Conservation (phyloP, 23 tunicate genomes). For the Botrylloides violaceus region DNA sequence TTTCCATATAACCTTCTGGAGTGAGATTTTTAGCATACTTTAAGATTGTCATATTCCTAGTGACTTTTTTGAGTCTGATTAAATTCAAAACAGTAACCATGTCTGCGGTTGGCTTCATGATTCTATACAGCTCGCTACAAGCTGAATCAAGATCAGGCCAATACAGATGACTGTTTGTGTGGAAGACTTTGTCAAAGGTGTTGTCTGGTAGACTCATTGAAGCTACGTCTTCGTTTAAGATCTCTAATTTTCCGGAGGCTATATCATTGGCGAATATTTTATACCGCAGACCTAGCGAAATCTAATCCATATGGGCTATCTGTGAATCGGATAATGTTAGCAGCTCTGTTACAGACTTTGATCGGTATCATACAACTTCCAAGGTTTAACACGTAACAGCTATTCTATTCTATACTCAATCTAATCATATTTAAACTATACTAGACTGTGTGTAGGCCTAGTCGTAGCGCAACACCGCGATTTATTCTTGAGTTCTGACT, state of each 20-base stretch:
- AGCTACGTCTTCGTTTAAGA: not conserved
- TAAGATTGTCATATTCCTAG: not conserved
- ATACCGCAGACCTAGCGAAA: too few species aligned
- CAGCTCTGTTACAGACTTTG: too few species aligned
- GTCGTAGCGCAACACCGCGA: too few species aligned
- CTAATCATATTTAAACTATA: too few species aligned
- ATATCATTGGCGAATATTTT: not conserved
- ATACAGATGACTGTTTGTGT: slow-evolving; percentile 1
- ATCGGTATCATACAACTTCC: too few species aligned
- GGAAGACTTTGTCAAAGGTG: slow-evolving; percentile 8
- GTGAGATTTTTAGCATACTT: not conserved
- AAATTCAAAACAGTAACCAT: slow-evolving; percentile 13
- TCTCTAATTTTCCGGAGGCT: not conserved
- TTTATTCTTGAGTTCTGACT: too few species aligned
- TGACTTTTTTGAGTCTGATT: not conserved
- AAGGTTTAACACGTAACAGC: too few species aligned
- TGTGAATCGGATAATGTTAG: too few species aligned
- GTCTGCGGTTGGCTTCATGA: not conserved
- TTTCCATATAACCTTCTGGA: not conserved
- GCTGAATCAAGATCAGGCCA: slow-evolving; percentile 12
- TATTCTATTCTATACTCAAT: too few species aligned
- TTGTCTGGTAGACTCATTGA: slow-evolving; percentile 3
- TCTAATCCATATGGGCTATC: too few species aligned
- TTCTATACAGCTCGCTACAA: not conserved
- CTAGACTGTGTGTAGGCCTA: too few species aligned